A percentile compares a stretch with the other conserved stretches of the same genome.
phyloP scores from a whole-genome alignment of 2,797 vertebrate species.

The Hafferia zeledoni region DNA sequence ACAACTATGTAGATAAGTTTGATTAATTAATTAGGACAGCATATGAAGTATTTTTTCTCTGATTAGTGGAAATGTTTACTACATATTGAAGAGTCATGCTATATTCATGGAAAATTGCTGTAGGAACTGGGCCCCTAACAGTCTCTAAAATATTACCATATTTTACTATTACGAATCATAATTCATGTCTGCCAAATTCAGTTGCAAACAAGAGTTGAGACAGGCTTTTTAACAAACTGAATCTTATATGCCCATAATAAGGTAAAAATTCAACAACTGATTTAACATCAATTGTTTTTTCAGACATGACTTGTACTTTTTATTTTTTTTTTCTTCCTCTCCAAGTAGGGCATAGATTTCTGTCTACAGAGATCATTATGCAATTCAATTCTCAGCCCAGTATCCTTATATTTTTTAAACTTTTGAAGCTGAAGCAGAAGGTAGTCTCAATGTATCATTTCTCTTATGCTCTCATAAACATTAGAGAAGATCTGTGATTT shows the following conservation, averaged over 20 bases:
- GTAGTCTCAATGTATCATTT: not conserved
- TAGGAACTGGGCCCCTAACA: not conserved
- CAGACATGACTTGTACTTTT: rapidly evolving
- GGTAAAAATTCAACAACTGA: not conserved
- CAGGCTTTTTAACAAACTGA: not conserved
- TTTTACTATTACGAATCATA: not conserved
- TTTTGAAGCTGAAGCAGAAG: not conserved
- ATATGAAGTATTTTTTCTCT: not conserved
- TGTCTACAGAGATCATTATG: not conserved
- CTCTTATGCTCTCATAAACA: not conserved
- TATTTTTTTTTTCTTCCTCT: too few relatives aligned
- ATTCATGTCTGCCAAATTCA: not conserved
- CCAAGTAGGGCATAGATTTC: not conserved
- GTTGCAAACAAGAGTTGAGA: not conserved
- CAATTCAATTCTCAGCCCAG: not conserved
- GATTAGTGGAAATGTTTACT: not conserved
- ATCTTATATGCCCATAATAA: not conserved
- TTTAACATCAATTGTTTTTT: not conserved
- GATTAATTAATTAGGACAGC: not conserved
- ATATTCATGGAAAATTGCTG: not conserved
- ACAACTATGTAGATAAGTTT: not conserved
- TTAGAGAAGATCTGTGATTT: not conserved
- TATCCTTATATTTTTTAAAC: not conserved
- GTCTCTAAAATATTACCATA: not conserved
- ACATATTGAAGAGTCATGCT: not conserved